A percentile compares a stretch with the other conserved stretches of the same genome.
These are phyloP conservation scores for Stenopsyche tienmushanensis DNA, from an alignment of 1,140 invertebrate genomes.

Conservation along the genomic window DNA sequence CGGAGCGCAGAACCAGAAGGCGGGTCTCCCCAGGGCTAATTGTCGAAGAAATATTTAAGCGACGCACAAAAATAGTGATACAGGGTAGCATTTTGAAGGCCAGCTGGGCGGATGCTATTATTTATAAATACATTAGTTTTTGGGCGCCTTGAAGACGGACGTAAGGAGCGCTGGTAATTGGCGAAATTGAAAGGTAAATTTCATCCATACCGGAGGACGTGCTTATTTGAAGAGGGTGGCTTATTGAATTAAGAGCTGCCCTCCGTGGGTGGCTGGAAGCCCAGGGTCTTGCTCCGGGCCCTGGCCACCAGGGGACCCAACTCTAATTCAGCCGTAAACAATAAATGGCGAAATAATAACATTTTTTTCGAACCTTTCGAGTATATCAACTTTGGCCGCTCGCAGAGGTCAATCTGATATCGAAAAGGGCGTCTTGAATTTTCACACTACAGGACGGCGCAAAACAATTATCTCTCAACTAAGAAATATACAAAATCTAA, in stretches of 20 bases:
- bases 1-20: too few species aligned
- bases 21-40: too few species aligned
- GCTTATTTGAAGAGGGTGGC: constrained; percentile 19
- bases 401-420: constrained; percentile 12
- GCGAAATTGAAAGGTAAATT: constrained; percentile 21
- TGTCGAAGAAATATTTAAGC: too few species aligned
- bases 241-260: constrained; percentile 15
- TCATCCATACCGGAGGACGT: constrained; percentile 15
- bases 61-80: too few species aligned
- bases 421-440: too few species aligned
- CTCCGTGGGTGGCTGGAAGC: neutral
- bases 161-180: neutral
- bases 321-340: constrained; percentile 10
- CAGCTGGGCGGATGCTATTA: too few species aligned
- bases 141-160: neutral
- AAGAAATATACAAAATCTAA: too few species aligned
- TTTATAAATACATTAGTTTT: constrained; percentile 1
- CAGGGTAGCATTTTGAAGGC: too few species aligned
- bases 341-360: constrained; percentile 24
- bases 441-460: too few species aligned
- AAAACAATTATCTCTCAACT: too few species aligned
- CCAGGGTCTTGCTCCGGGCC: neutral
- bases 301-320: neutral
- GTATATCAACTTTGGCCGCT: neutral
- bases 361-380: neutral